phyloP scores from a whole-genome alignment of 2,113 vertebrate species.

The Agapornis roseicollis region DNA sequence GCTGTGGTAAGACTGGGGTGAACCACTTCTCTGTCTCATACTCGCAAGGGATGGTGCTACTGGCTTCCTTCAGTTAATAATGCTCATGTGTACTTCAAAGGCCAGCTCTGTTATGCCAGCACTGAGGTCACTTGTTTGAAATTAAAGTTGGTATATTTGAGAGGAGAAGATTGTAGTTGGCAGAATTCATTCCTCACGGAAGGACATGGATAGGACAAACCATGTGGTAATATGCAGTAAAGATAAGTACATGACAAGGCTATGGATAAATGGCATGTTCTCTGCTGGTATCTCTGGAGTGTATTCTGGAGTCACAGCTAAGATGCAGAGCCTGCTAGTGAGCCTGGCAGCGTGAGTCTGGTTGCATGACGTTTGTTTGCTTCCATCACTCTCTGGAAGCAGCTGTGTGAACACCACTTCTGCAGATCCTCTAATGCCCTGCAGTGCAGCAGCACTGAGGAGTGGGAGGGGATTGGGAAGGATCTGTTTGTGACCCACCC shows the following conservation, averaged over 20 bases:
- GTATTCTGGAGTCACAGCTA: neutral
- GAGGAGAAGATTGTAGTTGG: neutral
- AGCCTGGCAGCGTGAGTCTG: neutral
- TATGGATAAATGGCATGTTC: neutral
- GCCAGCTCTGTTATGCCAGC: neutral
- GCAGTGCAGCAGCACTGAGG: neutral
- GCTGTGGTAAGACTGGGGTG: neutral
- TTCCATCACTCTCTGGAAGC: neutral
- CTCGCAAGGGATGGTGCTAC: neutral
- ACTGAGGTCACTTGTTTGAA: neutral
- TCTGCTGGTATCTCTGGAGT: neutral
- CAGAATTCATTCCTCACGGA: neutral
- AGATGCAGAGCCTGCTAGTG: neutral
- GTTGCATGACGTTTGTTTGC: neutral
- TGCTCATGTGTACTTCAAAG: neutral
- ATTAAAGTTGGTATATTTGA: neutral
- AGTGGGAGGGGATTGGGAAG: neutral
- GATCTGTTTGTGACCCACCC: neutral
- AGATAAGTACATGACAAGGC: neutral
- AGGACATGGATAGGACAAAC: neutral
- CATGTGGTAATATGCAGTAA: neutral
- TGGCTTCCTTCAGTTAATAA: neutral
- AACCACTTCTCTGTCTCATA: neutral
- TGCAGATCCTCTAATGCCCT: neutral
- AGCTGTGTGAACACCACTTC: neutral